Base-by-base conservation (phyloP, 2,797 vertebrate genomes). In the Crenichthys baileyi region DNA sequence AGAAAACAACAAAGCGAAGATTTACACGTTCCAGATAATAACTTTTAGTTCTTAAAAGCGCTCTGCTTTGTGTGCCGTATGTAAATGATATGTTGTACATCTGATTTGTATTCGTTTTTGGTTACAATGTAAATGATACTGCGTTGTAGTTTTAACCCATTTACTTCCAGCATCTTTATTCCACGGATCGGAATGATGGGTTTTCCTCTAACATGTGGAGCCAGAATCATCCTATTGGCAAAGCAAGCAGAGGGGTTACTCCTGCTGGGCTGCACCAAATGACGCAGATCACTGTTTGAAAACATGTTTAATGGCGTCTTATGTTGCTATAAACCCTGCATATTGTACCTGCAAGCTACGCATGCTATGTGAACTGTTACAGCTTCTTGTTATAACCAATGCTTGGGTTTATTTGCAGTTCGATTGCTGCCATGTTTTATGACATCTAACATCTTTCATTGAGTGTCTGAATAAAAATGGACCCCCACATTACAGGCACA, bases 11-110 rank as follows among this genome's bases (percentile, higher is more conserved):
- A 2, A 44, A 44, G 44, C 44, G 9, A 44, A 44, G 36, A 36
- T 36, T 4, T 36, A 13, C 24, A 13, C 15, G 48, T 36, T 8
- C 29, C 2, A 22, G 20, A 53, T 22, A 53, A 53, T 53, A 22
- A 20, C 51, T 53, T 53, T 18, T 53, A 6, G 20, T 51, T 51
- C 22, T 73, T 39, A 55, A 56, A 56, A 58, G 41, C 9, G n/a
- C 3, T 29, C 29, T 60, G 70, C 75, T 77, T 75, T 83, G 22
- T 71, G 36, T 76, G 63, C 77, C 71, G 75, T 70, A 29, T 86
- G 75, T 90, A 70, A 26, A 78, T 50, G 67, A 51, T 72, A n/a
- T 85, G 63, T 82, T 90, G 44, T 87, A 75, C 72, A 72, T 76
- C 70, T 22, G 48, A 50, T 71, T 41, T 58, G 24, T 67, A 16